Evolutionary conservation across 2,888 invertebrate species (phyloP).

Genomic region (Arge pagana): DNA sequence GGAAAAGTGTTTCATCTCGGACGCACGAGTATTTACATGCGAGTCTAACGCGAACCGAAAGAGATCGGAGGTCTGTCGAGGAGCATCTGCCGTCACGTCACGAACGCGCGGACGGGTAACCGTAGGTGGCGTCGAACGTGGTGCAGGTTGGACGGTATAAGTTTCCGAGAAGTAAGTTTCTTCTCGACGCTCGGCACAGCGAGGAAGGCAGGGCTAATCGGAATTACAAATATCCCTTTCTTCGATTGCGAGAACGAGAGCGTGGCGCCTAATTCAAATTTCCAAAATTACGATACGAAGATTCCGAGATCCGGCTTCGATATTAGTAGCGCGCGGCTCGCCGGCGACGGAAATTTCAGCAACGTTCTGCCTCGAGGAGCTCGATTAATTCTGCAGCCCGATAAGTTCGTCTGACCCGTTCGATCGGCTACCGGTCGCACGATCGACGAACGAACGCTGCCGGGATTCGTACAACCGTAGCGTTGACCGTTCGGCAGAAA

Average conservation of each 20-base stretch:
- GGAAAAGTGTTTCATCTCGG: too few relatives aligned
- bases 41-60: slow-evolving; percentile 7
- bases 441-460: slow-evolving; percentile 46
- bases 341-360: too few relatives aligned
- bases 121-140: too few relatives aligned
- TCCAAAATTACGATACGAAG: slow-evolving; percentile 35
- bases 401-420: slow-evolving; percentile 44
- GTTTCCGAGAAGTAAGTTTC: slow-evolving; percentile 35
- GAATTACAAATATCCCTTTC: slow-evolving; percentile 53
- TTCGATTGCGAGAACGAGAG: slow-evolving; percentile 21
- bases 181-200: slow-evolving; percentile 31
- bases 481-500: too few relatives aligned
- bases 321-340: too few relatives aligned
- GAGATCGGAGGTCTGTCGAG: not conserved
- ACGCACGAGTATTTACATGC: too few relatives aligned
- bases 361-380: too few relatives aligned
- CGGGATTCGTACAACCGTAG: too few relatives aligned
- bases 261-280: slow-evolving; percentile 36
- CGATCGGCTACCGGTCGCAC: slow-evolving; percentile 45
- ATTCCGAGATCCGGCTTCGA: too few relatives aligned
- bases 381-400: slow-evolving; percentile 39
- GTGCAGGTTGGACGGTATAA: slow-evolving; percentile 42
- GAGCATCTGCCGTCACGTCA: slow-evolving; percentile 18
- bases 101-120: too few relatives aligned
- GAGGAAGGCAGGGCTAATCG: slow-evolving; percentile 44